Percentiles rank a stretch among this genome's conserved stretches.
phyloP scores from a whole-genome alignment of 2,888 invertebrate species.

The Electrophaes corylata region DNA sequence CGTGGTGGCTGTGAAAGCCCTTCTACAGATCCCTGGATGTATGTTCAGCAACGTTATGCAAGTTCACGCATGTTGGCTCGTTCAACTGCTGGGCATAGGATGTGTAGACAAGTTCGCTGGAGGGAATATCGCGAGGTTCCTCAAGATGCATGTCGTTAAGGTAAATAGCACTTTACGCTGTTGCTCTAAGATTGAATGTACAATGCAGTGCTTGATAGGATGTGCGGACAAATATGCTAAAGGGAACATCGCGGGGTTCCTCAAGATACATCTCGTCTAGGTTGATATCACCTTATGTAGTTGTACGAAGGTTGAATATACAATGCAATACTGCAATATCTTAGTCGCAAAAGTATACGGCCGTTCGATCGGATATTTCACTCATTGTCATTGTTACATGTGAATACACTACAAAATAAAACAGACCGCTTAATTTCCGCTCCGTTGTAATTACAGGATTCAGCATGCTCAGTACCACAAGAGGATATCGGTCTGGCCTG shows the following conservation, averaged over 20 bases:
- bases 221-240: no score
- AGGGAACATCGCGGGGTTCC: no score
- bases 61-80: constrained; percentile 87
- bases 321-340: no score
- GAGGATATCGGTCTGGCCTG: constrained; percentile 95
- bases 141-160: constrained; percentile 65
- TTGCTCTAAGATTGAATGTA: no score
- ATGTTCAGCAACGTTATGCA: constrained; percentile 88
- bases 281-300: no score
- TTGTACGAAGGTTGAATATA: constrained; percentile 5
- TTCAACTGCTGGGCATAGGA: constrained; percentile 95
- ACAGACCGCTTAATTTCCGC: no score
- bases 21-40: constrained; percentile 96
- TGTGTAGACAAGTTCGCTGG: constrained; percentile 91
- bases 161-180: constrained; percentile 39
- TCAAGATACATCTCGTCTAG: no score
- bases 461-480: constrained; percentile 87
- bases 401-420: no score
- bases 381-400: no score
- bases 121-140: constrained; percentile 67
- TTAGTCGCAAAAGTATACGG: no score
- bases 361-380: no score
- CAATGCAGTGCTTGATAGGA: no score
- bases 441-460: constrained; percentile 54
- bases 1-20: constrained; percentile 94